Evolutionary conservation across 2,888 invertebrate species (phyloP).

Genomic region (Chaitophorus viminalis): DNA sequence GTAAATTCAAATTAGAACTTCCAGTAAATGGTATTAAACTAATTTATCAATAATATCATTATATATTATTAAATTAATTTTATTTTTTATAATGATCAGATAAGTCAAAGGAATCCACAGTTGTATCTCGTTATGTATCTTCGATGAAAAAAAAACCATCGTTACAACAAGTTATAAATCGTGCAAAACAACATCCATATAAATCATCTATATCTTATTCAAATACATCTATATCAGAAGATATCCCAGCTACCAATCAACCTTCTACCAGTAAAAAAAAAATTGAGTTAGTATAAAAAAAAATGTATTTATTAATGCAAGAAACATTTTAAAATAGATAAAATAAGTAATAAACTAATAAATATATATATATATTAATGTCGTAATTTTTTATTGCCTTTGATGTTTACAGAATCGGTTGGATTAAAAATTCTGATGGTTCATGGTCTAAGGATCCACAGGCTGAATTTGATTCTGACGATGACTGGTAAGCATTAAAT

Average conservation of each 20-base stretch:
- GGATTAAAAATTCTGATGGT: conserved; percentile 65
- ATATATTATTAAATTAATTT: not conserved
- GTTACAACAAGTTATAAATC: conserved; percentile 28
- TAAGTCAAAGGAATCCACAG: conserved; percentile 28
- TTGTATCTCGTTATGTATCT: conserved; percentile 48
- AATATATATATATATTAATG: conserved; percentile 27
- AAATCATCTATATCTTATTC: not conserved
- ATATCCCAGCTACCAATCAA: not conserved
- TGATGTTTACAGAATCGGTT: conserved; percentile 64
- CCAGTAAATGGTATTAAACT: conserved; percentile 16
- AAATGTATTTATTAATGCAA: conserved; percentile 21
- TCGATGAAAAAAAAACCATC: conserved; percentile 54
- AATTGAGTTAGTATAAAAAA: conserved; percentile 30
- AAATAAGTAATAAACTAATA: conserved; percentile 32
- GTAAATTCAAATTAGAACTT: conserved; percentile 40
- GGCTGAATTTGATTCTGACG: conserved; percentile 65
- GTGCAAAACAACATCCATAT: conserved; percentile 34
- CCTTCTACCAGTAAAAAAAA: not conserved
- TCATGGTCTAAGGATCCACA: conserved; percentile 65
- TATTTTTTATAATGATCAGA: conserved; percentile 1
- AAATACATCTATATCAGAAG: not conserved
- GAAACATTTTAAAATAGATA: conserved; percentile 31
- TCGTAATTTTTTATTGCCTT: conserved; percentile 14
- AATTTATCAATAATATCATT: not conserved
- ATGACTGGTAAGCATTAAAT: conserved; percentile 63